These are phyloP conservation scores for Drosophila ercepeae DNA, from an alignment of 1,140 invertebrate genomes.

Conservation along the genomic window DNA sequence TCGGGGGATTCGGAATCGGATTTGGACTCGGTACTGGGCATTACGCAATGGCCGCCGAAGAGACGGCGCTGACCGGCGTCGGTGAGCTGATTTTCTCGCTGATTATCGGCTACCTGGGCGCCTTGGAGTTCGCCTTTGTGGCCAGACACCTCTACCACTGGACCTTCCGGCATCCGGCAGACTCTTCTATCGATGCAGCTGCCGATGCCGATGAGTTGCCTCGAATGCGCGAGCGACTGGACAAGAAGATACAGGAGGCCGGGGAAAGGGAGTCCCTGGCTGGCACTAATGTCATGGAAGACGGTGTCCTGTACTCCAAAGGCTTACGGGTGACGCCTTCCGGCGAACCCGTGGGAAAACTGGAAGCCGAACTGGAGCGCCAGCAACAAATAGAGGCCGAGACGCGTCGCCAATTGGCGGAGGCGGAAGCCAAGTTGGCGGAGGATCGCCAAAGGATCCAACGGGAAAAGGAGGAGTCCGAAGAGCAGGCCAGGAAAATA, in stretches of 20 bases:
- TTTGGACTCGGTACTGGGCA: no score
- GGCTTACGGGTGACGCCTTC: constrained; percentile 70
- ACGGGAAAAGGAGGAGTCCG: constrained; percentile 24
- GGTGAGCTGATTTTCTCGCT: constrained; percentile 87
- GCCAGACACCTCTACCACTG: constrained; percentile 74
- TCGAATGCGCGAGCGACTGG: constrained; percentile 57
- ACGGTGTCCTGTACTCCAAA: constrained; percentile 73
- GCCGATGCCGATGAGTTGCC: constrained; percentile 57
- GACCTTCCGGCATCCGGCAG: constrained; percentile 52
- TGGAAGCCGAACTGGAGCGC: constrained; percentile 64
- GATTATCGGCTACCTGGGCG: constrained; percentile 89
- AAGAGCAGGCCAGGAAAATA: constrained; percentile 22
- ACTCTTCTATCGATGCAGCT: constrained; percentile 14
- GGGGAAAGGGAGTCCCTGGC: constrained; percentile 38
- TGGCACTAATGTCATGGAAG: constrained; percentile 71
- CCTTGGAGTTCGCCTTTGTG: constrained; percentile 86
- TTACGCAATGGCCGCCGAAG: constrained; percentile 73
- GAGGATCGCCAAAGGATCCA: constrained; percentile 22
- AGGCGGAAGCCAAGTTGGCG: constrained; percentile 58
- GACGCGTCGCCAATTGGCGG: constrained; percentile 63
- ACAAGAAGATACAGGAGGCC: constrained; percentile 53
- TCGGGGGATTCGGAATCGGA: constrained; percentile 15
- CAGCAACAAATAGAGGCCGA: constrained; percentile 70
- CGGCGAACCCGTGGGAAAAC: constrained; percentile 27
- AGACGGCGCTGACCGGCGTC: constrained; percentile 63